Evolutionary conservation across 2,888 invertebrate species (phyloP), one percentile per base, ranked within the genome.

Genomic region (Luperina nickerlii): DNA sequence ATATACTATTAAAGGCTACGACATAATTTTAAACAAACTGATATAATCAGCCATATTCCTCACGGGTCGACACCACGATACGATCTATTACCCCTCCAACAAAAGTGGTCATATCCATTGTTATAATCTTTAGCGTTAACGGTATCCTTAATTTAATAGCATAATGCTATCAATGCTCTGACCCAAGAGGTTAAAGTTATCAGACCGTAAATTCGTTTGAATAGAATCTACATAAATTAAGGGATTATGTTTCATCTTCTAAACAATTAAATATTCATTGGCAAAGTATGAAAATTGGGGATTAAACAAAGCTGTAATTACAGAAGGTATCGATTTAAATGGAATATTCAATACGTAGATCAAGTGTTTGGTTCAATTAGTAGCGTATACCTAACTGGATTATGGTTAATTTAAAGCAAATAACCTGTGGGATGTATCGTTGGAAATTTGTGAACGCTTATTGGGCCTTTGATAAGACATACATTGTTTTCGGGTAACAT

Each of bases 131-230:
- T 70, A 75, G 70, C 63, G 71, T 63, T 67, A 71, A 76, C 68
- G 57, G 57, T 70, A 68, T 76, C 82, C 82, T 79, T 79, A 79
- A 87, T 88, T 87, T 87, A 82, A 88, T 76, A 82, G 72, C 69
- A 66, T 76, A 72, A 87, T 82, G 74, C 42, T 76, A 78, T 74
- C 75, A 68, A 76, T 72, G 70, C 57, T 71, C 11, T 77, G 81
- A 87, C 87, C 81, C 75, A 67, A 84, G 69, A 84, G 80, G 80
- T 78, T 69, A 86, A 87, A 76, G 66, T 79, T 75, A 85, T 66
- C 78, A 87, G 80, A 87, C 88, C 88, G 86, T 83, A 87, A 88
- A 88, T 85, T 78, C 60, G 65, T 84, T 84, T 79, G 82, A 88
- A 84, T 68, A 78, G 81, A 79, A 74, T 67, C 80, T 76, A 65